Base-by-base conservation (phyloP, 2,113 vertebrate genomes). In the Mungos mungo region DNA sequence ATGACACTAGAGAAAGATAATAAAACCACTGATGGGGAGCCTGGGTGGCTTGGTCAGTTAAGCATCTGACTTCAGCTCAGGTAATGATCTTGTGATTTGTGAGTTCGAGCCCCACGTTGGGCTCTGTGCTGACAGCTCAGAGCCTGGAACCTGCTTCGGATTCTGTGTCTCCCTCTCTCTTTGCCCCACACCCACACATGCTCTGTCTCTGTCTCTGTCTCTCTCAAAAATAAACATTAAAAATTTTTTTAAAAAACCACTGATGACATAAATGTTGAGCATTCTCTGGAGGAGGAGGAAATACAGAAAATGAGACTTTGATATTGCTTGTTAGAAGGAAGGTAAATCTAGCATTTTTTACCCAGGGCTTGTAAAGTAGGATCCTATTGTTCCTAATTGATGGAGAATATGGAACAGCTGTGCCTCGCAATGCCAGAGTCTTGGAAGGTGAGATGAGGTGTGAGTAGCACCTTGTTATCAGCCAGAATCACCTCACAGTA, bases 291-390 rank as follows among this genome's bases (percentile, higher is more conserved):
- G 45, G 45, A 89, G 19, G 33, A 87, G 41, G n/a, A 94, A 81
- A 87, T 74, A 79, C 7, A 96, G 65, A 88, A 83, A 63, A 71
- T 94, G 45, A 85, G 91, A 81, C 50, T 94, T 93, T 71, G 92
- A 74, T 79, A 92, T 54, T 95, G 16, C 33, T 79, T 93, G 35
- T 71, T 83, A 54, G 92, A 93, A 83, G 68, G 77, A 89, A 80
- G 69, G 63, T 89, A 85, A 63, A 38, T 77, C 21, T 77, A 84
- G 77, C 19, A 10, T 76, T 63, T 87, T 84, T 83, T 86, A 27
- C 52, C 79, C 0, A 0, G 25, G 41, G 45, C 79, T 33, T 47
- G 18, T 69, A 89, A 93, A 88, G 47, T 83, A 23, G 89, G 63
- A 38, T 76, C 60, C 47, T 74, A 15, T 11, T 93, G 68, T 23